Percentiles rank a stretch among this genome's conserved stretches.
Evolutionary conservation across 1,140 invertebrate genomes (phyloP).

Genomic region (Bombus sylvicola): DNA sequence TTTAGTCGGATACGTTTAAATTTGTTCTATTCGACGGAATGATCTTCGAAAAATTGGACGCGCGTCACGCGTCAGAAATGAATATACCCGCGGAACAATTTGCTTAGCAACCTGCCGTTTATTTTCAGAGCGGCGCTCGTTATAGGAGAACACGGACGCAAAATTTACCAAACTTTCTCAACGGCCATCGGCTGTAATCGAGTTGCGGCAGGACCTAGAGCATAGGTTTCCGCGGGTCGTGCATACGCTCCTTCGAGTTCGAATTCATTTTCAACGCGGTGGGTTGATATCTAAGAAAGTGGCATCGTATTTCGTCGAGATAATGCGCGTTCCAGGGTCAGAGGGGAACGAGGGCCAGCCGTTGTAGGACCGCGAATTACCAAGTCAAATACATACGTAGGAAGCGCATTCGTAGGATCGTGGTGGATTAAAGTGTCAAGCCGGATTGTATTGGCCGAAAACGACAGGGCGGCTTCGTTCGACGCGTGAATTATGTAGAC

Average conservation of each 20-base stretch:
- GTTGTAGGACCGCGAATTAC: constrained; percentile 20
- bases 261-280: background rate
- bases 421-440: constrained; percentile 54
- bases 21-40: background rate
- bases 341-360: background rate
- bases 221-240: too few relatives aligned
- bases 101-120: too few relatives aligned
- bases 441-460: constrained; percentile 57
- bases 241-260: background rate
- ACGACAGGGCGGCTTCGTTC: constrained; percentile 50
- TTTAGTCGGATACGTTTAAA: background rate
- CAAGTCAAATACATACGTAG: constrained; percentile 44
- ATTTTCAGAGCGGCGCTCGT: too few relatives aligned
- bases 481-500: constrained; percentile 61
- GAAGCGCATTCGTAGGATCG: constrained; percentile 56
- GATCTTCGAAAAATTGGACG: background rate
- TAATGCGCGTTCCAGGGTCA: background rate
- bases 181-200: background rate
- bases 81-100: background rate
- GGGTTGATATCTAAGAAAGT: background rate
- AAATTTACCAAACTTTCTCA: too few relatives aligned
- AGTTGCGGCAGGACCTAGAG: rapidly evolving
- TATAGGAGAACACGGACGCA: too few relatives aligned
- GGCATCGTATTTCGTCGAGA: background rate
- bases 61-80: background rate